Base-by-base conservation (phyloP, 2,113 vertebrate species). In the Chlorodrepanis virens region DNA sequence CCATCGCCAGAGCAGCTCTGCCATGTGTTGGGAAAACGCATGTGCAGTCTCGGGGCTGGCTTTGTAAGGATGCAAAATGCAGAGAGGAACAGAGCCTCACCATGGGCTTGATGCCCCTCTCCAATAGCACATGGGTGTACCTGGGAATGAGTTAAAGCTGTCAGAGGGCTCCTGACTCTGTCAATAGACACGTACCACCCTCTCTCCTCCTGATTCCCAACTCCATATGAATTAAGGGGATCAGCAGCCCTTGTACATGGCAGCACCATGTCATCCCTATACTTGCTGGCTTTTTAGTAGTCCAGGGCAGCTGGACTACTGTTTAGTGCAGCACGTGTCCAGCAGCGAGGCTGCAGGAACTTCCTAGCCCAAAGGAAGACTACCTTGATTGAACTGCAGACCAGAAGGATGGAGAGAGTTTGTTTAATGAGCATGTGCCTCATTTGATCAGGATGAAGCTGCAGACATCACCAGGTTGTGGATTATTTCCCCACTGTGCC, bases 41-140 rank as follows among this genome's bases (percentile, higher is more conserved):
- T 24, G 21, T 29, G 11, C 1, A 4, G 0, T 47, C 3, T 83
- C 44, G 52, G 69, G 35, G 4, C 20, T 77, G 64, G 11, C 31
- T 84, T 89, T 84, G 39, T 42, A 64, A 31, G 35, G 64, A 44
- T 61, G 24, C 24, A 19, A 77, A 52, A 24, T 7, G 24, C 19
- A 82, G 47, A 89, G n/a, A 70, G 42, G 7, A 78, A 2, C 35
- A 31, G 52, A 31, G 13, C 11, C 61, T 79, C 8, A 10, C 14
- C 40, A 42, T 42, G 40, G 40, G 71, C 15, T 80, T 84, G 35
- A 17, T 68, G 29, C 25, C 9, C 7, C 7, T 57, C 50, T 83
- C 49, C 49, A 47, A 1, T 0, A 64, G 59, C 3, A 2, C 14
- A 3, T 6, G 15, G 25, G 24, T 33, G 11, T 45, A 35, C 10